Evolutionary conservation across 2,888 invertebrate species (phyloP).

Genomic region (Folsomia manolachei): DNA sequence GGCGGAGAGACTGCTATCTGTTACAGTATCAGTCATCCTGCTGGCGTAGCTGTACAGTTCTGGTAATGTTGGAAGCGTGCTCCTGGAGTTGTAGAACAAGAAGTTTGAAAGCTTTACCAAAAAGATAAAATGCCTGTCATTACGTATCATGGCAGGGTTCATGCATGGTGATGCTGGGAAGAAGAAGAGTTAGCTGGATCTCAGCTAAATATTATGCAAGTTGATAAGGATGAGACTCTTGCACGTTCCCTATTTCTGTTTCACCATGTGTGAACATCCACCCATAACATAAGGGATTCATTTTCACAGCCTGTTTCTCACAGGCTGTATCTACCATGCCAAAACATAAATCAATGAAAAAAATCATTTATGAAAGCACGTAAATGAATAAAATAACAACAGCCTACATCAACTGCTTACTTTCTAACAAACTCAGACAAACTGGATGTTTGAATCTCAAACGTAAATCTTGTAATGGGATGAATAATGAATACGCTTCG

Average conservation of each 20-base stretch:
- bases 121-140: slow-evolving; percentile 14
- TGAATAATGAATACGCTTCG: background rate
- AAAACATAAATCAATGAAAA: background rate
- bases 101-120: background rate
- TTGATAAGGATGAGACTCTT: too few relatives aligned
- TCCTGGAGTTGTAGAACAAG: background rate
- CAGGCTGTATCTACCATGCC: background rate
- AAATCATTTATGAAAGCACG: too few relatives aligned
- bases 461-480: background rate
- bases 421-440: background rate
- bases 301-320: slow-evolving; percentile 1
- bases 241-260: background rate
- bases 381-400: background rate
- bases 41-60: background rate
- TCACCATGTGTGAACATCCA: slow-evolving; percentile 16
- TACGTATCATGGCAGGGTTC: background rate
- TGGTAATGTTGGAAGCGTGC: too few relatives aligned
- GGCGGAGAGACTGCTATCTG: background rate
- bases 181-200: background rate
- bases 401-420: background rate
- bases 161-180: background rate
- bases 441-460: background rate
- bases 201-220: too few relatives aligned
- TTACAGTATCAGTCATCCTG: background rate
- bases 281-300: slow-evolving; percentile 11